phyloP scores from a whole-genome alignment of 2,113 vertebrate species.

The Fukomys damarensis region DNA sequence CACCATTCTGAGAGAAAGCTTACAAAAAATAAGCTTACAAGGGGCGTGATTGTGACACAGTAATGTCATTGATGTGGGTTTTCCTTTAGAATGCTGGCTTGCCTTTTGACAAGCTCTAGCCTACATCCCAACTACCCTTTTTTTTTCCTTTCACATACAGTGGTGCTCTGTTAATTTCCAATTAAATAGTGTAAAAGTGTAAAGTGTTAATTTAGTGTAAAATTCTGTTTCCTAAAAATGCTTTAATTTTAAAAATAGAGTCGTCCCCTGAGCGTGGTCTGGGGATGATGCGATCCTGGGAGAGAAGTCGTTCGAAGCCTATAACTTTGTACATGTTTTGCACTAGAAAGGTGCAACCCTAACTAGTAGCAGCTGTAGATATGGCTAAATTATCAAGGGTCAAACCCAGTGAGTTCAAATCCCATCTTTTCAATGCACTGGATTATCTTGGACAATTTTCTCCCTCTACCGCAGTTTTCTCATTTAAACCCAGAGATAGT shows the following conservation, averaged over 20 bases:
- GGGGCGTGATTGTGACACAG: rapidly evolving
- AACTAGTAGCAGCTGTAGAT: not conserved
- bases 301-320: not conserved
- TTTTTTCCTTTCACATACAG: not conserved
- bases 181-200: too few species aligned
- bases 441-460: not conserved
- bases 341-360: rapidly evolving
- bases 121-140: not conserved
- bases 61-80: not conserved
- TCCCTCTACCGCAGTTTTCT: not conserved
- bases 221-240: not conserved
- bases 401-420: not conserved
- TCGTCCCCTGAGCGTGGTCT: not conserved
- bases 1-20: not conserved
- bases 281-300: not conserved
- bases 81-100: not conserved
- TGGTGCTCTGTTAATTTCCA: not conserved
- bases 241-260: not conserved
- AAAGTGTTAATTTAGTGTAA: not conserved
- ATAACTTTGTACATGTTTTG: rapidly evolving
- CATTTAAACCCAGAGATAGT: not conserved
- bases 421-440: not conserved
- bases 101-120: not conserved
- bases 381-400: not conserved
- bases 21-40: not conserved